Evolutionary conservation across 1,140 invertebrate genomes (phyloP).

Genomic region (Papilio polyxenes): DNA sequence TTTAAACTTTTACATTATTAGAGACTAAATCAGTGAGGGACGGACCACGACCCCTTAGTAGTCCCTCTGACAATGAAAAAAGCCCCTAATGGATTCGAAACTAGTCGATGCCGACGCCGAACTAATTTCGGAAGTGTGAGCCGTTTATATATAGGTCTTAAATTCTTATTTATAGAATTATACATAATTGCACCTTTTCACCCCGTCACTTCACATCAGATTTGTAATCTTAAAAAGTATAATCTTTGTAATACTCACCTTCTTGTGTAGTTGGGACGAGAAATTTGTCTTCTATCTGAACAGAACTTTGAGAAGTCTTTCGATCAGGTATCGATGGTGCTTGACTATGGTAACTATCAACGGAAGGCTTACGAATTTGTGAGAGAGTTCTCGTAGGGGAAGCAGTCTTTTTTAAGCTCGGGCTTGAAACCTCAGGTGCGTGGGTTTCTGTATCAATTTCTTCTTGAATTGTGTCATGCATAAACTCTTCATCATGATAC

Average conservation of each 20-base stretch:
- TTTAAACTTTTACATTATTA: too few relatives aligned
- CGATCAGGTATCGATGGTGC: conserved; percentile 71
- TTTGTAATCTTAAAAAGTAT: neutral
- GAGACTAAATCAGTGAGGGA: too few relatives aligned
- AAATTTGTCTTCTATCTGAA: conserved; percentile 71
- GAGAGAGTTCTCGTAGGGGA: conserved; percentile 69
- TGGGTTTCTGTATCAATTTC: conserved; percentile 61
- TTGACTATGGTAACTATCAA: conserved; percentile 76
- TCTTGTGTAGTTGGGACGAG: conserved; percentile 68
- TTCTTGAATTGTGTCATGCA: conserved; percentile 69
- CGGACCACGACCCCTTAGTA: too few relatives aligned
- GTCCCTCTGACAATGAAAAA: too few relatives aligned
- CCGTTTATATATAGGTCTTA: too few relatives aligned
- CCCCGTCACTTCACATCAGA: neutral
- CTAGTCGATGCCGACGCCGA: too few relatives aligned
- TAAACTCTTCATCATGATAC: conserved; percentile 71
- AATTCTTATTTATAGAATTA: too few relatives aligned
- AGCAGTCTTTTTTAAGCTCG: conserved; percentile 65
- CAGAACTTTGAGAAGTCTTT: conserved; percentile 76
- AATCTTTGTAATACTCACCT: conserved; percentile 52
- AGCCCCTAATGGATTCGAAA: too few relatives aligned
- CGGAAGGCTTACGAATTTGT: conserved; percentile 70
- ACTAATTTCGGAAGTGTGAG: too few relatives aligned
- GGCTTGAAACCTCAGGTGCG: conserved; percentile 58
- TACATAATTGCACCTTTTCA: too few relatives aligned